phyloP scores from a whole-genome alignment of 2,113 vertebrate species.

The Rhinopomastus cyanomelas region DNA sequence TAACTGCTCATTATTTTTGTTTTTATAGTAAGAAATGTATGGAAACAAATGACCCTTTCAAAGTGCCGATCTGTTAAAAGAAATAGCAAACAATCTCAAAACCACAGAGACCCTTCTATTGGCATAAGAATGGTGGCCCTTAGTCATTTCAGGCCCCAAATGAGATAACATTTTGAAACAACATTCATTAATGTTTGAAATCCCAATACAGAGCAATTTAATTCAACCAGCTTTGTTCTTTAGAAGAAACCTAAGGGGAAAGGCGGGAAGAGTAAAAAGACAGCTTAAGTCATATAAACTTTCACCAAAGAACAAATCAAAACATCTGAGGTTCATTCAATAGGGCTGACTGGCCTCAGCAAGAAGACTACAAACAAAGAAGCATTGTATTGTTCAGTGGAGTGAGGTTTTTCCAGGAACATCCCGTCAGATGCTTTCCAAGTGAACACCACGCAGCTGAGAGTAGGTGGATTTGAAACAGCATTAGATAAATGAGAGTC shows the following conservation, averaged over 20 bases:
- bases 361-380: conserved; percentile 67
- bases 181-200: conserved; percentile 64
- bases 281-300: conserved; percentile 62
- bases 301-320: conserved; percentile 68
- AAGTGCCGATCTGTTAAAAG: conserved; percentile 39
- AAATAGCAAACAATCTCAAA: conserved; percentile 58
- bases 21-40: conserved; percentile 47
- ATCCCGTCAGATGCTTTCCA: conserved; percentile 55
- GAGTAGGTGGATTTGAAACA: conserved; percentile 58
- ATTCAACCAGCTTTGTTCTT: conserved; percentile 70
- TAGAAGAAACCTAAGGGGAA: conserved; percentile 26
- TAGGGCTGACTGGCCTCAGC: conserved; percentile 28
- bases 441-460: conserved; percentile 55
- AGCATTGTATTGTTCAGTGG: conserved; percentile 1
- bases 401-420: conserved; percentile 61
- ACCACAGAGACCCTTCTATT: conserved; percentile 40
- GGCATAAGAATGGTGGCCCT: conserved; percentile 12
- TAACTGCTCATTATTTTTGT: conserved; percentile 48
- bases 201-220: conserved; percentile 57
- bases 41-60: conserved; percentile 55
- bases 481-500: conserved; percentile 48
- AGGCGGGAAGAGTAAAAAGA: conserved; percentile 38
- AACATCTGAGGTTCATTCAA: conserved; percentile 63
- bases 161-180: conserved; percentile 64
- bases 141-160: conserved; percentile 41